Evolutionary conservation across 30 jellyfish, hydroid and myxozoan species (phyloP).

Genomic region (Phacellophora camtschatica): DNA sequence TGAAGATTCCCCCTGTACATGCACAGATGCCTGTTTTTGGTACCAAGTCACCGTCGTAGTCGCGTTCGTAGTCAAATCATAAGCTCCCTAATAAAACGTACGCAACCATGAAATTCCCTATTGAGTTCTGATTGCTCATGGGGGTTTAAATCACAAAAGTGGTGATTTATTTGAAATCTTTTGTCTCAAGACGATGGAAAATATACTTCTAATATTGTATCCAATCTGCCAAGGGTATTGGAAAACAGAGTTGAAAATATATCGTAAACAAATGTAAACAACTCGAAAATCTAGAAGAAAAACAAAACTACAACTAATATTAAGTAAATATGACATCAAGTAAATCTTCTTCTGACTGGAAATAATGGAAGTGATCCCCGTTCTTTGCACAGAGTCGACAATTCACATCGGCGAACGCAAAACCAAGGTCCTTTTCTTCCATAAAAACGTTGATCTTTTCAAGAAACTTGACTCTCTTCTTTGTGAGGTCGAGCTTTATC

Average conservation of each 20-base stretch:
- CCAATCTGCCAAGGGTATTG: background rate
- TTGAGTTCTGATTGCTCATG: slow-evolving; percentile 2
- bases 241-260: background rate
- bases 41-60: too few species aligned
- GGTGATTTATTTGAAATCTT: background rate
- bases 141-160: background rate
- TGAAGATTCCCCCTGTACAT: too few species aligned
- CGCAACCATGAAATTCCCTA: background rate
- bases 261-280: background rate
- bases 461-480: background rate
- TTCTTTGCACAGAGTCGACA: slow-evolving; percentile 9
- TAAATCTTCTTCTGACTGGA: background rate
- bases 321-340: background rate
- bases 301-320: background rate
- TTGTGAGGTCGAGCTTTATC: slow-evolving; percentile 4
- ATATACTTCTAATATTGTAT: background rate
- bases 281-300: background rate
- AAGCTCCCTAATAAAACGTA: background rate
- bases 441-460: background rate
- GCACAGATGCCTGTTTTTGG: too few species aligned
- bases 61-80: too few species aligned
- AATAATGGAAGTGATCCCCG: background rate
- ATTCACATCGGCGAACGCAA: slow-evolving; percentile 3
- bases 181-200: background rate
- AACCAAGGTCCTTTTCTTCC: slow-evolving; percentile 11